These are phyloP conservation scores for Lophotis ruficrista DNA, from an alignment of 2,113 vertebrate species.

Conservation along the genomic window DNA sequence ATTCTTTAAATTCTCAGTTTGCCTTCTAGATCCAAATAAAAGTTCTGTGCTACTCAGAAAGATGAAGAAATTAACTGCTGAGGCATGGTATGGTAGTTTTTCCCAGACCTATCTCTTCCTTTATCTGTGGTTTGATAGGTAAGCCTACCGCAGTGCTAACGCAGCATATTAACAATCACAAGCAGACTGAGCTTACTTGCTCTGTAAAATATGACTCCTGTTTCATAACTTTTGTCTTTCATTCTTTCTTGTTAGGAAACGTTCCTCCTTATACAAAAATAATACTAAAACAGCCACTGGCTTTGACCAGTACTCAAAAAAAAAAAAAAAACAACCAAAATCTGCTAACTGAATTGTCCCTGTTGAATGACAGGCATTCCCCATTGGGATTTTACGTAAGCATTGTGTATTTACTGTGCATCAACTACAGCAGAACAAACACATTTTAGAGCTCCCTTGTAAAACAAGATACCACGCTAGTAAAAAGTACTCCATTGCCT, in stretches of 20 bases:
- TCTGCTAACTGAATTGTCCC: neutral
- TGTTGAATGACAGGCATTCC: neutral
- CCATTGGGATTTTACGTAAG: neutral
- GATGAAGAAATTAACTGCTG: neutral
- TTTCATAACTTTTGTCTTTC: neutral
- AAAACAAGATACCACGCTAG: neutral
- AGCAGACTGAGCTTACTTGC: neutral
- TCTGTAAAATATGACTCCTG: neutral
- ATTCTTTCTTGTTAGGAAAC: neutral
- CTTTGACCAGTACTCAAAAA: neutral
- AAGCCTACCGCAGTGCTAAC: neutral
- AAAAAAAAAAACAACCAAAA: neutral
- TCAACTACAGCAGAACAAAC: neutral
- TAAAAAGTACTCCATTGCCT: neutral
- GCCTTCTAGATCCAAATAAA: neutral
- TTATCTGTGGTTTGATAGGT: neutral
- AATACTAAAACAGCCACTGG: neutral
- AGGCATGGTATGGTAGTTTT: neutral
- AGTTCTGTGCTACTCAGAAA: neutral
- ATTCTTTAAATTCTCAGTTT: neutral
- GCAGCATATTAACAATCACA: neutral
- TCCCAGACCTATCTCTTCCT: neutral
- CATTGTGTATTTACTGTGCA: neutral
- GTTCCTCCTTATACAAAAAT: neutral
- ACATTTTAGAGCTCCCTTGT: neutral